phyloP scores from a whole-genome alignment of 2,797 vertebrate genomes.

The Takifugu ocellatus region DNA sequence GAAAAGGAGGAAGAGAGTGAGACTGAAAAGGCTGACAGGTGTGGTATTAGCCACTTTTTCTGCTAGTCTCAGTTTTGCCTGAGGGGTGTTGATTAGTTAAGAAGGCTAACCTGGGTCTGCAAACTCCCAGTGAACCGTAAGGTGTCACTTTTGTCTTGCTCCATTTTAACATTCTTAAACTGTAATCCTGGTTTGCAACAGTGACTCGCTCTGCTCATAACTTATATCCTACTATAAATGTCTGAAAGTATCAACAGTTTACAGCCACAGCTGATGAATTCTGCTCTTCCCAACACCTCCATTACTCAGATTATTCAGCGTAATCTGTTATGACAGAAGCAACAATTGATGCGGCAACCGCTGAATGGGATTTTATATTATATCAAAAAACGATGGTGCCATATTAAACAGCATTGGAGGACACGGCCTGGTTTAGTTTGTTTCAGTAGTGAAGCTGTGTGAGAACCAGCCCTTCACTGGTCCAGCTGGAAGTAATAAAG shows the following conservation, averaged over 20 bases:
- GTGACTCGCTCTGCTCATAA: not conserved
- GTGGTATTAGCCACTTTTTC: slow-evolving; percentile 44
- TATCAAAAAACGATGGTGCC: not conserved
- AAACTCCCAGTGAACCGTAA: slow-evolving; percentile 34
- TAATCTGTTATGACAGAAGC: not conserved
- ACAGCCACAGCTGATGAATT: not conserved
- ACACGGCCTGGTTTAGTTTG: slow-evolving; percentile 6
- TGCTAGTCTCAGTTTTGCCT: slow-evolving; percentile 34
- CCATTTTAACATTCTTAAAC: not conserved
- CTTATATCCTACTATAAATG: not conserved
- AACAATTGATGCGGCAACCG: not conserved
- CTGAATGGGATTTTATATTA: not conserved
- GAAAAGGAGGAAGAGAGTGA: slow-evolving; percentile 57
- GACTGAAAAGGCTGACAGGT: slow-evolving; percentile 59
- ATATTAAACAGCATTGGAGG: slow-evolving; percentile 4
- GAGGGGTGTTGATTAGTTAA: slow-evolving; percentile 40
- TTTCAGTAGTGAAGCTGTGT: slow-evolving; percentile 10
- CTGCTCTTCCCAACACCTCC: not conserved
- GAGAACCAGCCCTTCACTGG: slow-evolving; percentile 16
- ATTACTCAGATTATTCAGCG: not conserved
- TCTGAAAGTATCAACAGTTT: not conserved
- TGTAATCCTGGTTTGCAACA: slow-evolving; percentile 13
- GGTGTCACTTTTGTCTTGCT: slow-evolving; percentile 24
- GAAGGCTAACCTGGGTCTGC: slow-evolving; percentile 33
- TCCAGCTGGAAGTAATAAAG: slow-evolving; percentile 30